These are phyloP conservation scores for Seriola aureovittata DNA, from an alignment of 2,113 vertebrate genomes.

Conservation along the genomic window DNA sequence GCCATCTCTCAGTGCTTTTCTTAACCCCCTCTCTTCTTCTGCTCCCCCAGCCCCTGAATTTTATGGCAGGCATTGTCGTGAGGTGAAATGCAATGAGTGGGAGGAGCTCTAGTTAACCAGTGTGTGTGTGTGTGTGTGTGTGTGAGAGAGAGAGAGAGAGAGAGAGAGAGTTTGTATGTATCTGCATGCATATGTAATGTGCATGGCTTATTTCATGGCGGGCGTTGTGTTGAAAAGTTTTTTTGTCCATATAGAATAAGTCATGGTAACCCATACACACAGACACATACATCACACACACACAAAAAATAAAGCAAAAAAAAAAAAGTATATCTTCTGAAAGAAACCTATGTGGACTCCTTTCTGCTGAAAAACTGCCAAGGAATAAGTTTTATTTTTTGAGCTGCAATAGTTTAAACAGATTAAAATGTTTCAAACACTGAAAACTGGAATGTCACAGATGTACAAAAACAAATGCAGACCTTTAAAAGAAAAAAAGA, in stretches of 20 bases:
- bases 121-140: conserved; percentile 44
- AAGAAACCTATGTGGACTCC: background rate
- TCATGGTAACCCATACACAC: conserved; percentile 29
- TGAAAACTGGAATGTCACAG: background rate
- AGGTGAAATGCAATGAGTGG: conserved; percentile 72
- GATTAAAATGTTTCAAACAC: no score
- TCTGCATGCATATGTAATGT: background rate
- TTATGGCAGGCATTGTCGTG: conserved; percentile 74
- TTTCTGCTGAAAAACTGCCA: background rate
- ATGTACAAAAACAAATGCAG: background rate
- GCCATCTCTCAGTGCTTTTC: conserved; percentile 65
- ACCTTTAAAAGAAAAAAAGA: background rate
- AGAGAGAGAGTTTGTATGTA: background rate
- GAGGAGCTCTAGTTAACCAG: conserved; percentile 70
- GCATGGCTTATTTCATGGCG: conserved; percentile 10
- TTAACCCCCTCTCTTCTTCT: conserved; percentile 54
- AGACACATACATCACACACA: background rate
- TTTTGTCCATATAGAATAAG: conserved; percentile 23
- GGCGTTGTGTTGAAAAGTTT: conserved; percentile 22
- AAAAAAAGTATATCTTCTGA: background rate
- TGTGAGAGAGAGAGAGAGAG: background rate
- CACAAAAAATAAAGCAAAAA: background rate
- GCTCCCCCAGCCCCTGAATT: conserved; percentile 57
- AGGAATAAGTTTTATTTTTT: background rate
- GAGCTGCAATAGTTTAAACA: background rate